These are phyloP conservation scores for Netelia inedita DNA, from an alignment of 2,888 invertebrate genomes.

Conservation along the genomic window DNA sequence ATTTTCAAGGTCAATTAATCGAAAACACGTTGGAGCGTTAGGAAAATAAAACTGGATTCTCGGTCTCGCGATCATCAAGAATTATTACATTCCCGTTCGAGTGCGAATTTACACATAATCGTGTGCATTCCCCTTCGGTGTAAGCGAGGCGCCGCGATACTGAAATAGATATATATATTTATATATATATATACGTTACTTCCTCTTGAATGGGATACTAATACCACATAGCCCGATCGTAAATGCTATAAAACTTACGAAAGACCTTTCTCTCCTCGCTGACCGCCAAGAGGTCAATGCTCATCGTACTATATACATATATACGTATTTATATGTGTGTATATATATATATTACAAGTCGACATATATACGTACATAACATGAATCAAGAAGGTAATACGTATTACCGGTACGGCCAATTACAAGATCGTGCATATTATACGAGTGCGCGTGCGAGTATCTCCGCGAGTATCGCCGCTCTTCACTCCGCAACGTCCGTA, in stretches of 20 bases:
- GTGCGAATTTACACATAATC: slow-evolving; percentile 20
- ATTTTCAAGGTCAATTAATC: neutral
- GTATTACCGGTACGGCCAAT: slow-evolving; percentile 60
- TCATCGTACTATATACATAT: slow-evolving; percentile 42
- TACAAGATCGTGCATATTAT: slow-evolving; percentile 52
- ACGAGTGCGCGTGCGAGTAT: slow-evolving; percentile 52
- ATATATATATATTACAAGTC: neutral
- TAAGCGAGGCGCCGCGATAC: neutral
- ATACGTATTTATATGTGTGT: neutral
- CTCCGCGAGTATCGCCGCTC: slow-evolving; percentile 7
- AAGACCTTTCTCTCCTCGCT: slow-evolving; percentile 65
- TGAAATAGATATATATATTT: slow-evolving; percentile 8
- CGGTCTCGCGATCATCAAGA: neutral
- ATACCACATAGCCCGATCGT: slow-evolving; percentile 17
- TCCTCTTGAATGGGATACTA: slow-evolving; percentile 54
- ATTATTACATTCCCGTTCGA: slow-evolving; percentile 13
- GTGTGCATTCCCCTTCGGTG: neutral
- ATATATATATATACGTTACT: slow-evolving; percentile 33
- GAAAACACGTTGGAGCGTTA: neutral
- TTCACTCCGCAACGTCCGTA: neutral
- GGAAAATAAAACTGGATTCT: too few relatives aligned
- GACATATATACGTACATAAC: slow-evolving; percentile 5
- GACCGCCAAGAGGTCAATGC: slow-evolving; percentile 67
- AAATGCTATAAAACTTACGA: slow-evolving; percentile 46
- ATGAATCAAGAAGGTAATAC: slow-evolving; percentile 41